These are phyloP conservation scores for Porites rus DNA, from an alignment of 92 coral and sea anemone genomes.

Conservation along the genomic window DNA sequence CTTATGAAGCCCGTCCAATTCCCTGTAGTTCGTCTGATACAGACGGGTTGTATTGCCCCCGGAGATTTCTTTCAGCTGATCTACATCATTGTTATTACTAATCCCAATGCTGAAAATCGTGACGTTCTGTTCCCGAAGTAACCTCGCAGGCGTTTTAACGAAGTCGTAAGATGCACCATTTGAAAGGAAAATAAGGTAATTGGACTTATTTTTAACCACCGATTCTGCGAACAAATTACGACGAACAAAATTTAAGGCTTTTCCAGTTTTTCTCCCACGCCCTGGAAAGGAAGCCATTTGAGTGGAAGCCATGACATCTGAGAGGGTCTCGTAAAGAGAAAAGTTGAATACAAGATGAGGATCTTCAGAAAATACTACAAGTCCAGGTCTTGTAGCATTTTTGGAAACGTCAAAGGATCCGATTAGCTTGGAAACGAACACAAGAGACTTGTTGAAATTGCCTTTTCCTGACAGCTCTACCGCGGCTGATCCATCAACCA, in stretches of 20 bases:
- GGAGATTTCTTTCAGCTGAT: constrained; percentile 3
- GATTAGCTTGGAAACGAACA: constrained; percentile 15
- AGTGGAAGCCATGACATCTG: not conserved
- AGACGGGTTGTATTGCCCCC: constrained; percentile 7
- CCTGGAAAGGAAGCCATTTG: constrained; percentile 12
- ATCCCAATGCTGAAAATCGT: constrained; percentile 23
- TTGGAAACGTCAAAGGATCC: constrained; percentile 17
- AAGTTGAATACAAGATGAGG: constrained; percentile 17
- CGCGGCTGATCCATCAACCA: constrained; percentile 27
- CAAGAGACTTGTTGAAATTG: constrained; percentile 29
- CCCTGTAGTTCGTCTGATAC: not conserved
- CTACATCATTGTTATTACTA: not conserved
- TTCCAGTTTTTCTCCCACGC: constrained; percentile 20
- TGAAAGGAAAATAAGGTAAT: constrained; percentile 10
- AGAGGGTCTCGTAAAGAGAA: not conserved
- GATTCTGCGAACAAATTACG: not conserved
- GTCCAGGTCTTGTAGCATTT: not conserved
- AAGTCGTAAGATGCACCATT: constrained; percentile 25
- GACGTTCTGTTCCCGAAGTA: constrained; percentile 10
- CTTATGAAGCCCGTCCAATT: not conserved
- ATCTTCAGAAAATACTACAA: constrained; percentile 28
- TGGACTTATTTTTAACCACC: not conserved
- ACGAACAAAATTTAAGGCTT: not conserved
- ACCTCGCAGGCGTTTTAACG: not conserved
- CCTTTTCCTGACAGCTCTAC: constrained; percentile 26